Conservation (phyloP, 2,888 invertebrate species). For the Capitulum mitella region DNA sequence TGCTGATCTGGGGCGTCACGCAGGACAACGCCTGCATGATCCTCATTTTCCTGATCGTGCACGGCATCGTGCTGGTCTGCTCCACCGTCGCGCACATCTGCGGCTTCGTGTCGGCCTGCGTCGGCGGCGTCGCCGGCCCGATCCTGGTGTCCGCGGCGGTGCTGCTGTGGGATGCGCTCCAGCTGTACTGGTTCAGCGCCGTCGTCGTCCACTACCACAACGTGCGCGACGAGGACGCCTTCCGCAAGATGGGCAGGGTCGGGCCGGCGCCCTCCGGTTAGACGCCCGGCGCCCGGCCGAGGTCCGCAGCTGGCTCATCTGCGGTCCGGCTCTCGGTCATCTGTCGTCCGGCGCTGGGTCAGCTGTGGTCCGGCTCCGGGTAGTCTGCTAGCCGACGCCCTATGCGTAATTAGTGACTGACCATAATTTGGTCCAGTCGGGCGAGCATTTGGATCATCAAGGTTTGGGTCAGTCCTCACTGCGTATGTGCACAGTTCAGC, state of each 20-base stretch:
- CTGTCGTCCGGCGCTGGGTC: no score
- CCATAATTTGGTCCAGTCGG: no score
- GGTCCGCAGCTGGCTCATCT: no score
- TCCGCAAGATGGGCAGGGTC: background rate
- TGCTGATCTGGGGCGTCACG: background rate
- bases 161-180: background rate
- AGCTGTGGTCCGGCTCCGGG: no score
- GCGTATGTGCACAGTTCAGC: no score
- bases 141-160: background rate
- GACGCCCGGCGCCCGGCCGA: no score
- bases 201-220: background rate
- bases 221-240: background rate
- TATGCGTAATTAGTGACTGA: background rate
- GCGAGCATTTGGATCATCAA: no score
- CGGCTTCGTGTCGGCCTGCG: background rate
- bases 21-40: background rate
- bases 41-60: background rate
- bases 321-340: no score
- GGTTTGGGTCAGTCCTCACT: no score
- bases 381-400: no score
- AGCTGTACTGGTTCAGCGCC: background rate
- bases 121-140: background rate
- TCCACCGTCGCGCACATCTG: background rate
- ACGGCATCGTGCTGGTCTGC: background rate
- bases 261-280: background rate